Evolutionary conservation across 2,113 vertebrate genomes (phyloP).

Genomic region (Lycaon pictus): DNA sequence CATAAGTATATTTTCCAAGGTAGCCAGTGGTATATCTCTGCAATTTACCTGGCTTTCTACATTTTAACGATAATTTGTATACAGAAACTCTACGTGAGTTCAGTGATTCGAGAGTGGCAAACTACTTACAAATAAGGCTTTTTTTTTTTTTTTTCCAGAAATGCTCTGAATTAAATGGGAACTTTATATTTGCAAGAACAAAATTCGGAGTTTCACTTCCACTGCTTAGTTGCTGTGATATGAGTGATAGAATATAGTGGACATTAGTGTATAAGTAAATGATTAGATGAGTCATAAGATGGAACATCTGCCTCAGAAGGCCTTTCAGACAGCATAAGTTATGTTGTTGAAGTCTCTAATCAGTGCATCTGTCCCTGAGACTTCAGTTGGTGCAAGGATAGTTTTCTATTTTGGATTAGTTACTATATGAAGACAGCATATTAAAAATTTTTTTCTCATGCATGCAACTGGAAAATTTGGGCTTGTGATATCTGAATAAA

Average conservation of each 20-base stretch:
- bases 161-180: slow-evolving; percentile 63
- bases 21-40: slow-evolving; percentile 54
- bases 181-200: slow-evolving; percentile 55
- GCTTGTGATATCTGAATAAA: slow-evolving; percentile 64
- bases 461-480: slow-evolving; percentile 74
- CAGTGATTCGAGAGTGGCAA: slow-evolving; percentile 71
- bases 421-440: slow-evolving; percentile 79
- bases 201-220: slow-evolving; percentile 67
- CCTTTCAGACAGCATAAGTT: slow-evolving; percentile 68
- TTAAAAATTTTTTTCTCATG: slow-evolving; percentile 62
- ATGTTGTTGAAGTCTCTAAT: slow-evolving; percentile 74
- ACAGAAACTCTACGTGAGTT: slow-evolving; percentile 72
- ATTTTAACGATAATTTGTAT: slow-evolving; percentile 62
- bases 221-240: not conserved
- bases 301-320: slow-evolving; percentile 77
- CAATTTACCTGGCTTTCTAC: not conserved
- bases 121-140: slow-evolving; percentile 56
- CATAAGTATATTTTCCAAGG: slow-evolving; percentile 15
- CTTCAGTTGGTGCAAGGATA: slow-evolving; percentile 72
- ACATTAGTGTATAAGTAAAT: slow-evolving; percentile 66
- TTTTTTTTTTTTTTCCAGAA: slow-evolving; percentile 73
- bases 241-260: slow-evolving; percentile 73
- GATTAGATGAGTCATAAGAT: slow-evolving; percentile 61
- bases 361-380: slow-evolving; percentile 80
- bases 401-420: slow-evolving; percentile 83